These are phyloP conservation scores for Lemur catta DNA, from an alignment of 2,797 vertebrate species.

Conservation along the genomic window DNA sequence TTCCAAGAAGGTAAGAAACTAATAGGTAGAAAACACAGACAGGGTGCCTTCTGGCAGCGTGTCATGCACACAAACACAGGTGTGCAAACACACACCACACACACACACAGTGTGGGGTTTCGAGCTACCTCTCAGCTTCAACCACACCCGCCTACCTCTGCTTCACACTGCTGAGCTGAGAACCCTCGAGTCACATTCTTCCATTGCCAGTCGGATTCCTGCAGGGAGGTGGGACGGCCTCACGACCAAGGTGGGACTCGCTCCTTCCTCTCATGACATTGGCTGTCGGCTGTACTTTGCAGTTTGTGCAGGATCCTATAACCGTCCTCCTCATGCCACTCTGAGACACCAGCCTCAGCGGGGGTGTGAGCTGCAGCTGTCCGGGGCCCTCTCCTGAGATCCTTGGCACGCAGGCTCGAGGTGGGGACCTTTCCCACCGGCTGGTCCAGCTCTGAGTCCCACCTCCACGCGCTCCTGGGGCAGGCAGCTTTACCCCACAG, in stretches of 20 bases:
- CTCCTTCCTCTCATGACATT: fast-evolving
- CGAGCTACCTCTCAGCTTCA: background rate
- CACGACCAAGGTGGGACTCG: too few species aligned
- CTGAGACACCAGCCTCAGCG: background rate
- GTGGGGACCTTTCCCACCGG: fast-evolving
- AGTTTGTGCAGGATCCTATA: background rate
- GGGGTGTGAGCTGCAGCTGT: background rate
- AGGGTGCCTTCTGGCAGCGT: background rate
- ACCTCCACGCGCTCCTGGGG: too few species aligned
- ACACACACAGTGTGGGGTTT: fast-evolving
- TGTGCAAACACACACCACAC: fast-evolving
- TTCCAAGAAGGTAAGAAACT: background rate
- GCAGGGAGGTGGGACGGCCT: background rate
- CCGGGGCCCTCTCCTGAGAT: background rate
- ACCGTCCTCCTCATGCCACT: fast-evolving
- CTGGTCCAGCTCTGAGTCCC: background rate
- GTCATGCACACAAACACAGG: fast-evolving
- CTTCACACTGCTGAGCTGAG: background rate
- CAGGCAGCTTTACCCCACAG: fast-evolving
- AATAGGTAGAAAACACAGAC: background rate
- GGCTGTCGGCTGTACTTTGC: fast-evolving
- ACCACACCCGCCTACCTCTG: fast-evolving
- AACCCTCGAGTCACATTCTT: background rate
- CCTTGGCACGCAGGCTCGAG: too few species aligned
- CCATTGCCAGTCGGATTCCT: background rate